These are phyloP conservation scores for Petrocephalus schoutedeni DNA, from an alignment of 2,797 vertebrate genomes.

Conservation along the genomic window DNA sequence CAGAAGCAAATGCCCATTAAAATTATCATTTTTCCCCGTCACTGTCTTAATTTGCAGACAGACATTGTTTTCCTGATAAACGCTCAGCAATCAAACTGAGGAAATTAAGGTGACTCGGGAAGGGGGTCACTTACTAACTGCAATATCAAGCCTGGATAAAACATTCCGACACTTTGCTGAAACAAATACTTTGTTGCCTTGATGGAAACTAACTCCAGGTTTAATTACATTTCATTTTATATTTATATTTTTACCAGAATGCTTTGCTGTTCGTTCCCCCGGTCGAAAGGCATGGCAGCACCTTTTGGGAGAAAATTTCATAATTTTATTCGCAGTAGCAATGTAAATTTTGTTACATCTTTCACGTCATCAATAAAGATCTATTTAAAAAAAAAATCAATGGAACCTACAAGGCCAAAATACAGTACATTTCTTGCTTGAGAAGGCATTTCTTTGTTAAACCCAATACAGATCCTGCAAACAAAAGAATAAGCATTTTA, in stretches of 20 bases:
- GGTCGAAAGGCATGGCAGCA: not conserved
- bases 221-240: slow-evolving; percentile 19
- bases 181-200: slow-evolving; percentile 17
- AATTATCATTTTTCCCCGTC: slow-evolving; percentile 22
- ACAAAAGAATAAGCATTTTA: slow-evolving; percentile 9
- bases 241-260: not conserved
- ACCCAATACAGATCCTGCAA: not conserved
- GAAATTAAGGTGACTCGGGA: slow-evolving; percentile 17
- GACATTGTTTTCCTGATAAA: slow-evolving; percentile 26
- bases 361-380: not conserved
- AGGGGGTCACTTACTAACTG: not conserved
- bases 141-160: slow-evolving; percentile 15
- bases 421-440: slow-evolving; percentile 12
- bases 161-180: not conserved
- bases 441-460: not conserved
- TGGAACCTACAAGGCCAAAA: not conserved
- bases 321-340: not conserved
- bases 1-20: slow-evolving; percentile 22
- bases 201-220: slow-evolving; percentile 6
- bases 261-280: not conserved
- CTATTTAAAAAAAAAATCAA: not conserved
- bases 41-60: slow-evolving; percentile 20
- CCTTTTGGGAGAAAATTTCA: not conserved
- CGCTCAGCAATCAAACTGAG: slow-evolving; percentile 20
- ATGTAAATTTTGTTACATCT: not conserved